Base-by-base conservation (phyloP, 2,113 vertebrate species). In the Megaptera novaeangliae region DNA sequence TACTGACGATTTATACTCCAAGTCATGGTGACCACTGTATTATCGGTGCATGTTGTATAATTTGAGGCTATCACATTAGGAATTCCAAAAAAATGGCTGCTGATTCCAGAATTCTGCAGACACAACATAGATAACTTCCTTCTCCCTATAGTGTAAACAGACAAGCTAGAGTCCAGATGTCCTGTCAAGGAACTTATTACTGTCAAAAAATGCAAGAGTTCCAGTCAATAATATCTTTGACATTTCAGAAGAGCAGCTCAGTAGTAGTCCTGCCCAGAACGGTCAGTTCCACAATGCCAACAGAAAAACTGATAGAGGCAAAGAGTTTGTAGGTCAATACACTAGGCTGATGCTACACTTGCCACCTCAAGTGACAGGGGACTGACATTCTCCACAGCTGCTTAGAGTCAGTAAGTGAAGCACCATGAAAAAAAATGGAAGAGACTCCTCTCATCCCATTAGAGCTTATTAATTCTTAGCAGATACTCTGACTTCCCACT, bases 191-290 rank as follows among this genome's bases (percentile, higher is more conserved):
- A 91, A 68, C 25, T 8, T 80, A 49, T 69, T 46, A n/a, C 44
- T 95, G 61, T 44, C 29, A 85, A 93, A 88, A 95, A 95, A 97
- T 49, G 31, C 59, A 94, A 94, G 88, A 68, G 78, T 85, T 91
- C 63, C 46, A 92, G 68, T 81, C 66, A 95, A 66, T n/a, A 95
- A 89, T 96, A 68, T 1, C n/a, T 93, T 86, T 91, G 92, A 87
- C 52, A 59, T 52, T 96, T 97, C 18, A 66, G 95, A 55, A 59
- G 44, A 61, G 41, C 41, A 97, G 55, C 41, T 94, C 41, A 57
- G 41, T 78, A 75, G 17, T 49, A 39, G 87, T 36, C 83, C 27
- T 25, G 55, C 29, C 72, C 71, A 2, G 39, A 59, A 55, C 41
- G 49, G 13, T 81, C 87, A 94, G 31, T 15, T 84, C 55, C 74